These are phyloP conservation scores for Oceanodroma tethys DNA, from an alignment of 2,113 vertebrate genomes.

Conservation along the genomic window DNA sequence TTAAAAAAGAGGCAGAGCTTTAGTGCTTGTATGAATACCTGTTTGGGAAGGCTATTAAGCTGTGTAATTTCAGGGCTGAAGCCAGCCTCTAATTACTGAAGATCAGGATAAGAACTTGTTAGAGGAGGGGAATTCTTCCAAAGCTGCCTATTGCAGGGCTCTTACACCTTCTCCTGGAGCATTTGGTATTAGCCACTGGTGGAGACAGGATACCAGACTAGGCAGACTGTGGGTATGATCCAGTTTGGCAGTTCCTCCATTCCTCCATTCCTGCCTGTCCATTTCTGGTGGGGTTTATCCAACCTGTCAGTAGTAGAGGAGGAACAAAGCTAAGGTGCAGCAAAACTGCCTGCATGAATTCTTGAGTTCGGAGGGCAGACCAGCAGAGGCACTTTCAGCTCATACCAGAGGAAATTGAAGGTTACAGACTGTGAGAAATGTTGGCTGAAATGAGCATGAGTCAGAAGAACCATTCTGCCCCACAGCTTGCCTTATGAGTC, in stretches of 20 bases:
- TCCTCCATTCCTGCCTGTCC: not conserved
- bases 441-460: not conserved
- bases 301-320: not conserved
- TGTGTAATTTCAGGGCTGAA: slow-evolving; percentile 1
- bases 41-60: not conserved
- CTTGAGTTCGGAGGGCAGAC: not conserved
- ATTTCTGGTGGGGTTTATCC: not conserved
- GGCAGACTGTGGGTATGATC: not conserved
- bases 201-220: not conserved
- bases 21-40: not conserved
- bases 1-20: not conserved
- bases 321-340: slow-evolving; percentile 12
- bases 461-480: not conserved
- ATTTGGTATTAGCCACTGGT: not conserved
- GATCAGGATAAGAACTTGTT: not conserved
- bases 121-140: not conserved
- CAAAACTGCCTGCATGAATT: not conserved
- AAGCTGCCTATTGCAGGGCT: not conserved
- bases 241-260: not conserved
- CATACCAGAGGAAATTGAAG: not conserved
- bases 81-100: not conserved
- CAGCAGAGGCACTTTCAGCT: not conserved
- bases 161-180: not conserved
- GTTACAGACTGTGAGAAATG: not conserved
- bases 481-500: not conserved